Conservation (phyloP, 1,140 invertebrate species). For the Caerostris extrusa region DNA sequence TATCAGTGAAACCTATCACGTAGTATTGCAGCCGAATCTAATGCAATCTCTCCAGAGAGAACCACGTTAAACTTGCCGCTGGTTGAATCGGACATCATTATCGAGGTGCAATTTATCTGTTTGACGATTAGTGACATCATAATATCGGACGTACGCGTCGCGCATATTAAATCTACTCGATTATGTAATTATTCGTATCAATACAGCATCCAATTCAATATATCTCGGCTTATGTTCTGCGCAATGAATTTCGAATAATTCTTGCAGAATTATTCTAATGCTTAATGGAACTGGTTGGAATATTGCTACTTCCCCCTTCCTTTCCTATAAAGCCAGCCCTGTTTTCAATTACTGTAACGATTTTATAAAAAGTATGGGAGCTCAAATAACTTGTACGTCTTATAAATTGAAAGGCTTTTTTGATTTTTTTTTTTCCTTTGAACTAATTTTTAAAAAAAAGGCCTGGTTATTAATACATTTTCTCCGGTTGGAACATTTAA, state of each 20-base stretch:
- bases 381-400: no score
- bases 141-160: slow-evolving; percentile 52
- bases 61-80: slow-evolving; percentile 2
- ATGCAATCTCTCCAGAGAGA: background rate
- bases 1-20: background rate
- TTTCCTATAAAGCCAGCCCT: background rate
- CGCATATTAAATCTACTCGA: slow-evolving; percentile 63
- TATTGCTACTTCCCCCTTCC: background rate
- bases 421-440: no score
- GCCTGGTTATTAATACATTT: no score
- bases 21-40: background rate
- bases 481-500: no score
- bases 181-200: slow-evolving; percentile 32
- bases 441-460: no score
- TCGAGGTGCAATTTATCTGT: slow-evolving; percentile 52
- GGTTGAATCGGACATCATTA: slow-evolving; percentile 31
- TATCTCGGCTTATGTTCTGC: background rate
- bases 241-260: slow-evolving; percentile 17
- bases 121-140: slow-evolving; percentile 61
- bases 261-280: background rate
- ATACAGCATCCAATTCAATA: background rate
- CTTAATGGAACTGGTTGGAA: background rate
- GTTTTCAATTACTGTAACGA: background rate
- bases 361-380: background rate
- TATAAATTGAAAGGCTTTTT: no score